Conservation (phyloP, 2,888 invertebrate genomes). For the Meiosimyza platycephala region DNA sequence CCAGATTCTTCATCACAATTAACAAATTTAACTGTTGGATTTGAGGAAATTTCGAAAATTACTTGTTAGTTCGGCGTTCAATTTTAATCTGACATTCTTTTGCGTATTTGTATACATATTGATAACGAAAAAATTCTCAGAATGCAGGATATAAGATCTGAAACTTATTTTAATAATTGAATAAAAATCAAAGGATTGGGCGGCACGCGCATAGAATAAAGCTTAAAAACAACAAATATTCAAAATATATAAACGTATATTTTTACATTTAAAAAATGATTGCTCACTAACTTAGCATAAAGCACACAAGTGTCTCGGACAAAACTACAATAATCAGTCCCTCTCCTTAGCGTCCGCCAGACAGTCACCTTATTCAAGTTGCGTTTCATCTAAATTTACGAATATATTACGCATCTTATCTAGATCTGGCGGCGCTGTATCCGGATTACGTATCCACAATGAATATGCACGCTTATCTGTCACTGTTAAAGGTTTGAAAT, state of each 20-base stretch:
- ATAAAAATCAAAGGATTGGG: too few species aligned
- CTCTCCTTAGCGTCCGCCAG: not conserved
- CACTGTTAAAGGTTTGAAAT: slow-evolving; percentile 61
- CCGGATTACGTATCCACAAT: slow-evolving; percentile 63
- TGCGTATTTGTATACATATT: too few species aligned
- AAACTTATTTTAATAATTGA: too few species aligned
- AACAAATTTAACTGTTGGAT: too few species aligned
- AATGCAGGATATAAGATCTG: too few species aligned
- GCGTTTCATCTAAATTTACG: slow-evolving; percentile 59
- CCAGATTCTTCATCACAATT: too few species aligned
- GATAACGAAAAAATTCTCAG: too few species aligned
- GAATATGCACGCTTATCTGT: slow-evolving; percentile 62
- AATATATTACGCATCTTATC: slow-evolving; percentile 65
- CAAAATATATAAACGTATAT: not conserved
- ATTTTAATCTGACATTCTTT: too few species aligned
- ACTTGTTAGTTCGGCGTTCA: too few species aligned
- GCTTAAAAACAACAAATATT: not conserved
- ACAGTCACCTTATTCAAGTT: slow-evolving; percentile 49
- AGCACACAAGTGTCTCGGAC: slow-evolving; percentile 9
- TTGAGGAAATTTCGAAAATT: too few species aligned
- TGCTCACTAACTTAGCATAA: slow-evolving; percentile 4
- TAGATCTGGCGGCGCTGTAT: slow-evolving; percentile 61
- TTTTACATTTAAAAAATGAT: not conserved
- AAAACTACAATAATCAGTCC: not conserved
- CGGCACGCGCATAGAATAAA: too few species aligned